Conservation (phyloP, 53 echinoderm and acorn worm genomes). For the Temnopleurus reevesii region DNA sequence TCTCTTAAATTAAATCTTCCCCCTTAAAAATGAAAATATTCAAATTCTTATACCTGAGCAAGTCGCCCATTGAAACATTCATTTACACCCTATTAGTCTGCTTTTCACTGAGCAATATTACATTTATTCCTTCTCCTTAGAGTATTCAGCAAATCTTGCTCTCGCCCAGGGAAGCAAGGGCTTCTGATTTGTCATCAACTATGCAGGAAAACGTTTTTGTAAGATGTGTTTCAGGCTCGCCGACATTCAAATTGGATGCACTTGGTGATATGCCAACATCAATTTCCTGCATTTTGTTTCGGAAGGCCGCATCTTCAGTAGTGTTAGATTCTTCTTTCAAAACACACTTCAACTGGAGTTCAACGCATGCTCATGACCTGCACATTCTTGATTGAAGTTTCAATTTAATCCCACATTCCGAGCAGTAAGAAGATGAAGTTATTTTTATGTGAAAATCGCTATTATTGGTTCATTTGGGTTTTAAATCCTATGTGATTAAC, state of each 20-base stretch:
- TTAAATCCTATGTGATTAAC: not conserved
- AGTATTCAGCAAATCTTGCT: not conserved
- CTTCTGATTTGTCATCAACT: slow-evolving; percentile 15
- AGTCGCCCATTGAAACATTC: too few species aligned
- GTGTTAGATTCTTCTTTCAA: not conserved
- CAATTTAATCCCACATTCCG: not conserved
- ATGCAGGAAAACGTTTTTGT: slow-evolving; percentile 21
- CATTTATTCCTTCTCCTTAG: not conserved
- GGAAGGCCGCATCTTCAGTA: not conserved
- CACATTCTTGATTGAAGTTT: not conserved
- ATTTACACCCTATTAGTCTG: too few species aligned
- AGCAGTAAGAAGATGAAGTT: not conserved
- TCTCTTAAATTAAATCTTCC: too few species aligned
- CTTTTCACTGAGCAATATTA: too few species aligned
- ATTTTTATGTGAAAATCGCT: not conserved
- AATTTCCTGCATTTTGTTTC: slow-evolving; percentile 30
- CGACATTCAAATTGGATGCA: slow-evolving; percentile 29
- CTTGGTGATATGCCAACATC: slow-evolving; percentile 36
- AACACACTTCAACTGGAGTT: not conserved
- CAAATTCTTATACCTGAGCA: not conserved
- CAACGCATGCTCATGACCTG: not conserved
- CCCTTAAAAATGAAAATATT: not conserved
- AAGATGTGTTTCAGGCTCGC: slow-evolving; percentile 12
- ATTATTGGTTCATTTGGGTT: not conserved
- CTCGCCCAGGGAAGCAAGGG: not conserved